Evolutionary conservation across 2,113 vertebrate genomes (phyloP).

Genomic region (Hiodon tergisus): DNA sequence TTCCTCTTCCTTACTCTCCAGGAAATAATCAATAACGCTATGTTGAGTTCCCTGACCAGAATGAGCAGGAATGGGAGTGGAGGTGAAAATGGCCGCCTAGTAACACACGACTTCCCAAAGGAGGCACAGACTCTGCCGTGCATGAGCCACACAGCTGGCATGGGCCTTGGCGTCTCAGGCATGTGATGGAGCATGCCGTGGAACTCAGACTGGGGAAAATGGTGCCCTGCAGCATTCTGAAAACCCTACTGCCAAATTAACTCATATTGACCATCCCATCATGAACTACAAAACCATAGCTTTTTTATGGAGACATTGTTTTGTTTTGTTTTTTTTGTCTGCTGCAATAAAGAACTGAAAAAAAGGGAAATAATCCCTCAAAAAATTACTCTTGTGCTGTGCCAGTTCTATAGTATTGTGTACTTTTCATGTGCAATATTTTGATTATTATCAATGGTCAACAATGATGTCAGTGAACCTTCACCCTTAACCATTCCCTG

Average conservation of each 20-base stretch:
- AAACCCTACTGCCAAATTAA: conserved; percentile 37
- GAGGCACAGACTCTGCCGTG: conserved; percentile 81
- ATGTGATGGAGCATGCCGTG: conserved; percentile 66
- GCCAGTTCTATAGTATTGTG: conserved; percentile 27
- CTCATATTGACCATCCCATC: conserved; percentile 53
- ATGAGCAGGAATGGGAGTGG: conserved; percentile 66
- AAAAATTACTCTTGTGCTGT: conserved; percentile 40
- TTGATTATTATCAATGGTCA: conserved; percentile 15
- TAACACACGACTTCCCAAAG: conserved; percentile 80
- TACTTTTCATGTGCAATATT: conserved; percentile 19
- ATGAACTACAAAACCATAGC: conserved; percentile 24
- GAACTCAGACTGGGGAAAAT: conserved; percentile 45
- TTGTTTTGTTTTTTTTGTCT: conserved; percentile 27
- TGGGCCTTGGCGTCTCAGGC: conserved; percentile 79
- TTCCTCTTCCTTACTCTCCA: conserved; percentile 42
- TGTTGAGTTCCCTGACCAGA: conserved; percentile 74
- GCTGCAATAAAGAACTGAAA: conserved; percentile 46
- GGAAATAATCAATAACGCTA: conserved; percentile 83
- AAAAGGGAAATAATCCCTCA: conserved; percentile 8
- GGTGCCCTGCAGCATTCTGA: not conserved
- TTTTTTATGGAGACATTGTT: conserved; percentile 44
- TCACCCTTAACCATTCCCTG: conserved; percentile 17
- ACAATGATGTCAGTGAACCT: conserved; percentile 24
- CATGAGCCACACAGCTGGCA: conserved; percentile 81
- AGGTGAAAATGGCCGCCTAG: conserved; percentile 80